A percentile compares a stretch with the other conserved stretches of the same genome.
Conservation (phyloP, 2,113 vertebrate genomes). For the Tragulus kanchil region DNA sequence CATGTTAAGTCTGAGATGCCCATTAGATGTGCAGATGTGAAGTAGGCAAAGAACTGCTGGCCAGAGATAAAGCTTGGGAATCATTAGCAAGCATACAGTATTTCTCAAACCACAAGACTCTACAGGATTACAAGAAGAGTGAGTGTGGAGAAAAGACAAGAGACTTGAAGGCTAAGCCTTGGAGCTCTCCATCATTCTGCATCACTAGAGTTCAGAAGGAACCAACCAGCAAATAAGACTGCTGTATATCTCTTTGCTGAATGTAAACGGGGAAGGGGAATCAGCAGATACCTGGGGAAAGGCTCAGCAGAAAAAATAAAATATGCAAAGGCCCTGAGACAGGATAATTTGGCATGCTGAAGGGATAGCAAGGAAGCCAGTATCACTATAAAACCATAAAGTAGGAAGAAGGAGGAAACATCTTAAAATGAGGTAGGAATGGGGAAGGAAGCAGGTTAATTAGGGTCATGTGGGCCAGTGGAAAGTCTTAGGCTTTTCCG, state of each 20-base stretch:
- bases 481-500: neutral
- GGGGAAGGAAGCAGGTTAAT: neutral
- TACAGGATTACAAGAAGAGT: neutral
- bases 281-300: neutral
- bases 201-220: neutral
- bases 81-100: neutral
- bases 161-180: conserved; percentile 18
- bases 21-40: neutral
- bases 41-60: neutral
- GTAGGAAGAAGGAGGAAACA: neutral
- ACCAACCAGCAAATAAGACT: neutral
- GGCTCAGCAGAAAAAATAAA: conserved; percentile 18
- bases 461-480: neutral
- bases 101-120: neutral
- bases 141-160: neutral
- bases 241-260: neutral
- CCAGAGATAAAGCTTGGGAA: neutral
- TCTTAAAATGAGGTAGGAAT: neutral
- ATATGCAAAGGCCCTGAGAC: neutral
- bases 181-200: neutral
- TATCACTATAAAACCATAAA: conserved; percentile 36
- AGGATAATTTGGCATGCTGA: neutral
- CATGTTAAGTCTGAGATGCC: neutral
- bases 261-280: neutral
- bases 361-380: neutral